phyloP scores from a whole-genome alignment of 1,140 invertebrate species.

The Aphelenchoides avenae region DNA sequence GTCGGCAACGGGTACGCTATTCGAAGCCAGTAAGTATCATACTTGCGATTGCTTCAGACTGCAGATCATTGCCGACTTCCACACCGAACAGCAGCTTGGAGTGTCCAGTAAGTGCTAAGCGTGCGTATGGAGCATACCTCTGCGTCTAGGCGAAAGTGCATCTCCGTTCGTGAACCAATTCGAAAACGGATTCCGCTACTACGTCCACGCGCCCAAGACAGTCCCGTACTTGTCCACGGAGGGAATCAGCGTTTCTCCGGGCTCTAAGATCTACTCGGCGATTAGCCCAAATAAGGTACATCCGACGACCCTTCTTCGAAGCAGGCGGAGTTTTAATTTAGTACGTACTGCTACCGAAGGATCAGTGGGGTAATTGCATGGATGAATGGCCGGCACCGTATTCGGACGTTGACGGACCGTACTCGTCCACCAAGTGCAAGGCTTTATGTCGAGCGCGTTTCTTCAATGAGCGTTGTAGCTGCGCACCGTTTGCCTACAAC shows the following conservation, averaged over 20 bases:
- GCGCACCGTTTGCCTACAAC: slow-evolving; percentile 54
- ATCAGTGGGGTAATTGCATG: slow-evolving; percentile 54
- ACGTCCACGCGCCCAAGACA: slow-evolving; percentile 44
- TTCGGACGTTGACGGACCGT: slow-evolving; percentile 10
- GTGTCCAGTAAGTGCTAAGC: not conserved
- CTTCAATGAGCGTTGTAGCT: slow-evolving; percentile 51
- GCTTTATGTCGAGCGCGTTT: slow-evolving; percentile 48
- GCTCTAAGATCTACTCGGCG: slow-evolving; percentile 48
- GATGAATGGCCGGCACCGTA: slow-evolving; percentile 44
- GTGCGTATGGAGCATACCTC: slow-evolving; percentile 1
- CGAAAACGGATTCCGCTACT: slow-evolving; percentile 51
- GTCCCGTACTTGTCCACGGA: slow-evolving; percentile 50
- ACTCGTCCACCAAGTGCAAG: slow-evolving; percentile 50
- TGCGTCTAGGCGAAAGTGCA: slow-evolving; percentile 17
- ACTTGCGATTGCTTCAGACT: slow-evolving; percentile 22
- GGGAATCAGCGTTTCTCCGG: slow-evolving; percentile 55
- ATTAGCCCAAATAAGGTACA: slow-evolving; percentile 48
- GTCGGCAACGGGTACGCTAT: slow-evolving; percentile 44
- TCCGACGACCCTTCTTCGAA: slow-evolving; percentile 5
- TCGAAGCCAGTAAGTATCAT: not conserved
- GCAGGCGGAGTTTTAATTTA: slow-evolving; percentile 25
- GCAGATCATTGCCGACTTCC: slow-evolving; percentile 54
- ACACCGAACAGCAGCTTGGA: slow-evolving; percentile 50
- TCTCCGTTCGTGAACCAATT: slow-evolving; percentile 44
- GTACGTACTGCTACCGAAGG: slow-evolving; percentile 41